Base-by-base conservation (phyloP, 2,888 invertebrate species). In the Coenonympha arcania region DNA sequence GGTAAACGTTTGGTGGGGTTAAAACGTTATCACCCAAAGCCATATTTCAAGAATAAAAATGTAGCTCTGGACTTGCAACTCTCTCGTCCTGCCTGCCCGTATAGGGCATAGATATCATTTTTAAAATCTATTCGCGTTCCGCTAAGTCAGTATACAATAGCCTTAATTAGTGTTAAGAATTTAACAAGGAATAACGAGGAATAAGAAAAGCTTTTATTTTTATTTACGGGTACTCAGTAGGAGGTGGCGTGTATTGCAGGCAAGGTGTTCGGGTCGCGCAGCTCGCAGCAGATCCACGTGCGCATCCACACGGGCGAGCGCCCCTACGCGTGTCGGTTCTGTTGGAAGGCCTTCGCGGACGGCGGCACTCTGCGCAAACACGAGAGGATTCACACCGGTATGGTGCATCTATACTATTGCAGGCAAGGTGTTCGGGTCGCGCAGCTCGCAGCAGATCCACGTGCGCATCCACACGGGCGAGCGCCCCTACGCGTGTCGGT, bases 261-360 rank as follows among this genome's bases (percentile, higher is more conserved):
- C 34, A 95, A 95, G 71, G 93, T 94, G 11, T 95, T 95, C 67
- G 94, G 94, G 0, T 94, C 94, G 11, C 89, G 94, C 8, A 93
- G 93, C 64, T 94, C 93, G 0, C 94, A 94, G 64, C 94, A 95
- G 79, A 95, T 95, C 61, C 95, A 95, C 75, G 90, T 94, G 42
- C 89, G 95, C 37, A 94, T 95, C 59, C 95, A 95, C 69, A 95
- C 95, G 0, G 93, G 92, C 3, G 95, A 95, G 71, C 86, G 94
- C 30, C 95, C 94, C 0, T 95, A 95, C 65, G 93, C 93, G 0
- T 95, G 95, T 68, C 89, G 93, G 6, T 95, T 92, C 76, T 95
- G 95, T 69, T 94, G 94, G 94, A 95, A 95, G 70, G 94, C 94
- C 0, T 95, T 95, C 71, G 95, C 95, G 0, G 95, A 95, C 71